Conservation (phyloP, 2,113 vertebrate species). For the Acrocephalus arundinaceus region DNA sequence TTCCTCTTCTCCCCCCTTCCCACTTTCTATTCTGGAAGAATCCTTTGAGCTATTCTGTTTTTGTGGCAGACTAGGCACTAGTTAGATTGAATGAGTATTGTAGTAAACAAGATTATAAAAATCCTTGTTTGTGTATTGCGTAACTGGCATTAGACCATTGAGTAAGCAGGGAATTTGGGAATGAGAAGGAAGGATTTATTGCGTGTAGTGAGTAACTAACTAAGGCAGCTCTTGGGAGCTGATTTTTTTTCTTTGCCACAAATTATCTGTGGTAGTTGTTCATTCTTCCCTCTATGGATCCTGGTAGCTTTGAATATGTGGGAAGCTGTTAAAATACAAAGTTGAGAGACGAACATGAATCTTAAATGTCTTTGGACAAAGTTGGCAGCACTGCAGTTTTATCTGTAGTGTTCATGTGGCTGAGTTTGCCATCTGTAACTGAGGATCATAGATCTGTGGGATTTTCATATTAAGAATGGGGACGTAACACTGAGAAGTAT, state of each 20-base stretch:
- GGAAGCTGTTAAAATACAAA: not conserved
- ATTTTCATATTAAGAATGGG: not conserved
- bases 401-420: not conserved
- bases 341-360: not conserved
- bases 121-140: not conserved
- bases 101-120: conserved; percentile 5
- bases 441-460: not conserved
- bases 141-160: not conserved
- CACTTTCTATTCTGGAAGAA: not conserved
- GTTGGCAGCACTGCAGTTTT: not conserved
- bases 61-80: not conserved
- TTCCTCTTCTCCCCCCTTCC: not conserved
- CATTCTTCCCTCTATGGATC: not conserved
- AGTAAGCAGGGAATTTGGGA: not conserved
- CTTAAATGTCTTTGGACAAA: not conserved
- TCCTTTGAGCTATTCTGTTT: not conserved
- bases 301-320: not conserved
- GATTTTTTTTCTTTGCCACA: not conserved
- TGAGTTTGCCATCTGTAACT: not conserved
- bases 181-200: not conserved
- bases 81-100: not conserved
- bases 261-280: not conserved
- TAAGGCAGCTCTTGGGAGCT: not conserved
- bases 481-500: not conserved
- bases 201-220: not conserved